Evolutionary conservation across 2,888 invertebrate genomes (phyloP).

Genomic region (Phaedon cochleariae): DNA sequence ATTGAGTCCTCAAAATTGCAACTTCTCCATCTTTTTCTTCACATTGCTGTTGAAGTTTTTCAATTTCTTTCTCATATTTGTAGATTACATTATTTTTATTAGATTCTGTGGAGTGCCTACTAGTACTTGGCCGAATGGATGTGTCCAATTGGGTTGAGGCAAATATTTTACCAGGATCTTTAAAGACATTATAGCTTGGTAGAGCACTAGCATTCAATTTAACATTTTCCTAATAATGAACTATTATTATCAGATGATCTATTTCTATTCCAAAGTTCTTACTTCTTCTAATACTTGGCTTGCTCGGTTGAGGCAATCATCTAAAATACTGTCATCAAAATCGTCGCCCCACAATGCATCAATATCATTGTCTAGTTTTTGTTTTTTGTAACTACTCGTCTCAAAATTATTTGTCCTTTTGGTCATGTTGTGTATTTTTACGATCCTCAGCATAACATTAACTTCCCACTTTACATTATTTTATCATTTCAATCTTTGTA

Average conservation of each 20-base stretch:
- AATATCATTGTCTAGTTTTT: constrained; percentile 46
- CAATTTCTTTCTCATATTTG: constrained; percentile 44
- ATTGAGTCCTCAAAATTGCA: constrained; percentile 66
- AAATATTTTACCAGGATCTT: constrained; percentile 38
- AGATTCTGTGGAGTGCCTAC: constrained; percentile 17
- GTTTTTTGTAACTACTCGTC: constrained; percentile 44
- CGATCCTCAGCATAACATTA: not conserved
- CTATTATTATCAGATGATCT: not conserved
- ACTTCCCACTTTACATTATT: too few species aligned
- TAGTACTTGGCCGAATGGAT: constrained; percentile 24
- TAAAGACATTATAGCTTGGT: constrained; percentile 49
- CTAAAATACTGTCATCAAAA: constrained; percentile 52
- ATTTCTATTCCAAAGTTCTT: constrained; percentile 17
- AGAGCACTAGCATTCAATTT: constrained; percentile 43
- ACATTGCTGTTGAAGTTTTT: constrained; percentile 61
- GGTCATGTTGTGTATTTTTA: constrained; percentile 34
- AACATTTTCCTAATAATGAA: constrained; percentile 34
- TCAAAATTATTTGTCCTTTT: constrained; percentile 38
- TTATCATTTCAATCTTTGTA: too few species aligned
- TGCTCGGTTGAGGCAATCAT: constrained; percentile 54
- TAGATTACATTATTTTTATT: constrained; percentile 22
- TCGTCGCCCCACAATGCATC: constrained; percentile 55
- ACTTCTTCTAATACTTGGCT: constrained; percentile 51
- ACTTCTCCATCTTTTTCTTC: constrained; percentile 69
- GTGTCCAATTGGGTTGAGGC: constrained; percentile 37